Percentiles rank a stretch among this genome's conserved stretches.
phyloP scores from a whole-genome alignment of 2,888 invertebrate genomes.

The Chrysolina haemoptera region DNA sequence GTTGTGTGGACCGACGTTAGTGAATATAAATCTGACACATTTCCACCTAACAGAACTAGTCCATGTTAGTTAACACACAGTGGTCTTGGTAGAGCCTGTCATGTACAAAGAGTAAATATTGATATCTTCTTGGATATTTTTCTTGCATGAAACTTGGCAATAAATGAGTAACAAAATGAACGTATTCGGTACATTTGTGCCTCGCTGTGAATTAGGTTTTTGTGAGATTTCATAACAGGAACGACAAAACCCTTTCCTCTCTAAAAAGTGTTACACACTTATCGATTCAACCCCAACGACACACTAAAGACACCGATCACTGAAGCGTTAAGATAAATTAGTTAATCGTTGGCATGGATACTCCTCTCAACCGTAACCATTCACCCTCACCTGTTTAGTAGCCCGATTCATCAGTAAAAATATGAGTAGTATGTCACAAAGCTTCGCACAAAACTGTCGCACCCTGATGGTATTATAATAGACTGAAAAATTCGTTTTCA shows the following conservation, averaged over 20 bases:
- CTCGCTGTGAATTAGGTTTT: no score
- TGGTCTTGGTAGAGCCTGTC: no score
- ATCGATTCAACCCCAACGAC: constrained; percentile 57
- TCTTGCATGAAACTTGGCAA: no score
- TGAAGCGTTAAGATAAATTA: constrained; percentile 62
- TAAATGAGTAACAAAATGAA: no score
- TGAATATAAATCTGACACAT: no score
- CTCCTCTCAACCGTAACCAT: constrained; percentile 56
- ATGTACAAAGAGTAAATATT: no score
- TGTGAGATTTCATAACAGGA: not conserved
- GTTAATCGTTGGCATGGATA: constrained; percentile 67
- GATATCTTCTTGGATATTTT: no score
- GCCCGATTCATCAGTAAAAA: constrained; percentile 28
- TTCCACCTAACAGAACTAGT: no score
- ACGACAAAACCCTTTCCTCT: not conserved
- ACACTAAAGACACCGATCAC: constrained; percentile 49
- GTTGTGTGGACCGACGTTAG: no score
- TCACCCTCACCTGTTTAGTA: constrained; percentile 36
- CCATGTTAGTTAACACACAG: no score
- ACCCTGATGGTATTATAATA: not conserved
- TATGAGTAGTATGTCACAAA: constrained; percentile 15
- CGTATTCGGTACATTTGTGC: no score
- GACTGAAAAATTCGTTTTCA: not conserved
- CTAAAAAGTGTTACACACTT: constrained; percentile 19
- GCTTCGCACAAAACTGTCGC: constrained; percentile 5